Base-by-base conservation (phyloP, 2,113 vertebrate species). In the Caracal caracal region DNA sequence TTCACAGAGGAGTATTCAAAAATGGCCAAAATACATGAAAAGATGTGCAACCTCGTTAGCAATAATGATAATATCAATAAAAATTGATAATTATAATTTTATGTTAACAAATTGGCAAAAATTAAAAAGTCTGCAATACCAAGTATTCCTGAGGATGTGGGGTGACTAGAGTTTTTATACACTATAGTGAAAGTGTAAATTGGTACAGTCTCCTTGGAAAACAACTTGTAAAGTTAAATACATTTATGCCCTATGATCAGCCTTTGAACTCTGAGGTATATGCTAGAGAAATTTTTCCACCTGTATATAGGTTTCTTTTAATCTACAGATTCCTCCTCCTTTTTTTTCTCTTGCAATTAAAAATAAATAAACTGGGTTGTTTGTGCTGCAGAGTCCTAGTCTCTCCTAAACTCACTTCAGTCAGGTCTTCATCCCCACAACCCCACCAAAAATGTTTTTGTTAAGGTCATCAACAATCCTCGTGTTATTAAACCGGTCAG, bases 61-160 rank as follows among this genome's bases (percentile, higher is more conserved):
- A 92, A 85, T 93, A 90, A 79, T 75, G 81, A 90, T 80, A 94
- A 90, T 90, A 47, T 24, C 65, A 86, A 66, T 93, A 86, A 63
- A 96, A 93, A 84, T 61, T 2, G 56, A 40, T 84, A 49, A 51
- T 80, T 85, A 83, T 83, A 78, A 30, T 79, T 93, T 65, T 53
- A 80, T 80, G 56, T n/a, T 13, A 65, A 90, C 63, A 90, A 89
- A 71, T 19, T 85, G 71, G 86, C 63, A 96, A 93, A 90, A 85
- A 56, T 73, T 22, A 24, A 80, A 79, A 96, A 59, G 37, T 51
- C 49, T 92, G 35, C 37, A 15, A 35, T 86, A 76, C 22, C 24
- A 81, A 87, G 56, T 94, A 26, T 82, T 91, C 33, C 26, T 75
- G 28, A 82, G 78, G 49, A 82, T 82, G 8, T 96, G 15, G 30